A percentile compares a stretch with the other conserved stretches of the same genome.
phyloP scores from a whole-genome alignment of 2,888 invertebrate genomes.

The Sphecodes monilicornis region DNA sequence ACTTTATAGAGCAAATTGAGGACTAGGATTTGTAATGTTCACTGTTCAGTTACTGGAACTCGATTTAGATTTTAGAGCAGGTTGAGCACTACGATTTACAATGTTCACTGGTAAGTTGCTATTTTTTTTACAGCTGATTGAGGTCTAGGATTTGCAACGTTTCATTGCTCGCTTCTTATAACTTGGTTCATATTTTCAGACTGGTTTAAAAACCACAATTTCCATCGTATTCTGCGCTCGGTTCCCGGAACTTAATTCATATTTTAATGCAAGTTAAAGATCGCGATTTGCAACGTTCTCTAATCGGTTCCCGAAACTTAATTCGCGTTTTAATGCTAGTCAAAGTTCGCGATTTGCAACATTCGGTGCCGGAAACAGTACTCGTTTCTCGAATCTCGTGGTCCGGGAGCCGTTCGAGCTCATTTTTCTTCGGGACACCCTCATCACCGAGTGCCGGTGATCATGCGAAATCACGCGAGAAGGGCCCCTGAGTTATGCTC shows the following conservation, averaged over 20 bases:
- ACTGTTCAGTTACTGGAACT: no score
- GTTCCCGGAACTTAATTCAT: background rate
- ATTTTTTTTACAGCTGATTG: no score
- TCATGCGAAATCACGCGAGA: slow-evolving; percentile 69
- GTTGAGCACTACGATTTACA: background rate
- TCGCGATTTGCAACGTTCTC: background rate
- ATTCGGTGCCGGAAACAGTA: background rate
- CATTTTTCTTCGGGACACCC: slow-evolving; percentile 48
- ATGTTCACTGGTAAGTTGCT: background rate
- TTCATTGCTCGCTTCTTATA: no score
- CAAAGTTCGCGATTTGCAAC: background rate
- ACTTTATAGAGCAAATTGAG: no score
- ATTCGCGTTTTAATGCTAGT: background rate
- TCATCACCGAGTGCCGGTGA: slow-evolving; percentile 47
- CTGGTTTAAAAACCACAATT: no score
- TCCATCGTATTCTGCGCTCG: no score
- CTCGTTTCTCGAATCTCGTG: background rate
- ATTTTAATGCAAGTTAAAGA: no score
- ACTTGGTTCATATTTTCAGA: no score
- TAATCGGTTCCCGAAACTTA: background rate
- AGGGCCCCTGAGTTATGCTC: slow-evolving; percentile 60
- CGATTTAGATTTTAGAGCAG: background rate
- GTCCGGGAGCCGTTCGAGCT: background rate
- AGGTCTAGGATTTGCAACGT: no score
- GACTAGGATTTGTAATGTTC: no score